Percentiles rank a stretch among this genome's conserved stretches.
phyloP scores from a whole-genome alignment of 2,113 vertebrate species.

The Paramisgurnus dabryanus region DNA sequence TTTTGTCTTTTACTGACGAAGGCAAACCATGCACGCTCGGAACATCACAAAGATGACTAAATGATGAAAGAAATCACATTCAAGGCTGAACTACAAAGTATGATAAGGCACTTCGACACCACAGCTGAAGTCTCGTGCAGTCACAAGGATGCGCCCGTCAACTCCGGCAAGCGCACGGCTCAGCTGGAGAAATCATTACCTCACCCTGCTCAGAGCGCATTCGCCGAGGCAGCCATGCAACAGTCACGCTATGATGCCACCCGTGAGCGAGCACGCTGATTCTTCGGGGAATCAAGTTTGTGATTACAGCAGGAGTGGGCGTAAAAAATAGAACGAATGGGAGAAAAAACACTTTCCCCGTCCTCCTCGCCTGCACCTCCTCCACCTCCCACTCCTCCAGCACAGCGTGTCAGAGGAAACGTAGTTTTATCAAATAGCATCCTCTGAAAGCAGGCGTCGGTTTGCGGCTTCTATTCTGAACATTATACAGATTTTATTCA shows the following conservation, averaged over 20 bases:
- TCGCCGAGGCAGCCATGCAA: slow-evolving; percentile 28
- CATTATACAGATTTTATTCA: slow-evolving; percentile 49
- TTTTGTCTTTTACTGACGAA: background rate
- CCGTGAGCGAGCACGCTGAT: slow-evolving; percentile 37
- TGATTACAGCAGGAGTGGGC: slow-evolving; percentile 48
- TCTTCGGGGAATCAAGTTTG: slow-evolving; percentile 42
- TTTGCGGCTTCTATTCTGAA: slow-evolving; percentile 31
- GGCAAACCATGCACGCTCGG: background rate
- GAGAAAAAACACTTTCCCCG: slow-evolving; percentile 10
- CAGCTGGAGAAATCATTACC: slow-evolving; percentile 50
- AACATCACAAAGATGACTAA: background rate
- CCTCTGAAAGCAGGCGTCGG: slow-evolving; percentile 33
- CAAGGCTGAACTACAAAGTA: background rate
- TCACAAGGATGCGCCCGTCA: background rate
- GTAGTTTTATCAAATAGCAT: slow-evolving; percentile 48
- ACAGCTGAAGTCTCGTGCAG: slow-evolving; percentile 5
- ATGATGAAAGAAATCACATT: background rate
- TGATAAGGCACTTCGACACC: slow-evolving; percentile 4
- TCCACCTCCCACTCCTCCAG: slow-evolving; percentile 39
- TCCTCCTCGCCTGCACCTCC: slow-evolving; percentile 35
- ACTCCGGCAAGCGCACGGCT: slow-evolving; percentile 26
- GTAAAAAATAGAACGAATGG: slow-evolving; percentile 22
- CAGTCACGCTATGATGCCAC: slow-evolving; percentile 44
- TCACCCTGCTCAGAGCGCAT: slow-evolving; percentile 5
- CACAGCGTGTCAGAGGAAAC: slow-evolving; percentile 46